A percentile compares a stretch with the other conserved stretches of the same genome.
Conservation (phyloP, 2,113 vertebrate genomes). For the Chloroceryle aenea region DNA sequence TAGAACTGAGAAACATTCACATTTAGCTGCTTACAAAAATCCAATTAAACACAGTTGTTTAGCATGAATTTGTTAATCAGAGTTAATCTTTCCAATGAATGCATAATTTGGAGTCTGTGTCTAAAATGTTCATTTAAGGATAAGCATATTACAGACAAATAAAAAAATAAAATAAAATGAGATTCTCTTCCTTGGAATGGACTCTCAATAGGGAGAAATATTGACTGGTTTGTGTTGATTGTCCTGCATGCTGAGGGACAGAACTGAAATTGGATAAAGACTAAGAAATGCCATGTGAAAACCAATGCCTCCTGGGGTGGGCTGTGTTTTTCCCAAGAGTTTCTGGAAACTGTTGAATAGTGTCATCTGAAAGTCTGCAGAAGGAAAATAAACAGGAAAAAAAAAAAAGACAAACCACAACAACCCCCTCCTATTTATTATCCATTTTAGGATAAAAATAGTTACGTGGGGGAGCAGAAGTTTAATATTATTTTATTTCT, state of each 20-base stretch:
- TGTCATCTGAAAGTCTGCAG: neutral
- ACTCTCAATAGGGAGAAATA: slow-evolving; percentile 43
- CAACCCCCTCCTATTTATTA: neutral
- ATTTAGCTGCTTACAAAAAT: slow-evolving; percentile 81
- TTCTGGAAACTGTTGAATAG: slow-evolving; percentile 16
- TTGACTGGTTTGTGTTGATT: slow-evolving; percentile 34
- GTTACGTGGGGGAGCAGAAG: neutral
- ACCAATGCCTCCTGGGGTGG: neutral
- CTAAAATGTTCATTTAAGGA: slow-evolving; percentile 74
- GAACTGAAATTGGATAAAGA: slow-evolving; percentile 33
- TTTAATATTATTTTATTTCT: neutral
- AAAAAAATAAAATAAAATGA: neutral
- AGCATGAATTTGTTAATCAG: slow-evolving; percentile 83
- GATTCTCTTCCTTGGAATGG: slow-evolving; percentile 38
- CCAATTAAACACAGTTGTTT: slow-evolving; percentile 84
- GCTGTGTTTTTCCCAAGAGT: neutral
- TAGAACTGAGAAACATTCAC: slow-evolving; percentile 54
- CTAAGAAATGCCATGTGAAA: slow-evolving; percentile 23
- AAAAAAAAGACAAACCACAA: neutral
- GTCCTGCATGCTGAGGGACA: slow-evolving; percentile 31
- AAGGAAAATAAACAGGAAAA: neutral
- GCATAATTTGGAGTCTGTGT: slow-evolving; percentile 80
- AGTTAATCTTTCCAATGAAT: slow-evolving; percentile 83
- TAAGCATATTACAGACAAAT: slow-evolving; percentile 66
- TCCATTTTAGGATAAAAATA: neutral